Evolutionary conservation across 2,888 invertebrate species (phyloP), one percentile per base, ranked within the genome.

Genomic region (Oscheius sp.): DNA sequence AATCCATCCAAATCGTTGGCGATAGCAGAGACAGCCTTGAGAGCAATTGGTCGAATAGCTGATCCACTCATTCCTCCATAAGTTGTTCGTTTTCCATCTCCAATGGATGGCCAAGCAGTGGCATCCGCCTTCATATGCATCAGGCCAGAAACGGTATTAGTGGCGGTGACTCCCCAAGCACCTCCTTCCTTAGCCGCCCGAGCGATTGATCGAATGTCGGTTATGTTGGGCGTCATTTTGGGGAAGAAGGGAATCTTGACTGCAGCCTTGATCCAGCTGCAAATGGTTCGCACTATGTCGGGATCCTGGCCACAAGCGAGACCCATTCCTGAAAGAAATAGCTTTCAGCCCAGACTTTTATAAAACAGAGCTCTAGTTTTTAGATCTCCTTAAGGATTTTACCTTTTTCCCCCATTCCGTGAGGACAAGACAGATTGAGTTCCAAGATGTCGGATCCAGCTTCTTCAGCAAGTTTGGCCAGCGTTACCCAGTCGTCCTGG

Each of bases 171-270:
- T 0, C 97, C 97, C 87, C 91, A 91, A 0, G 97, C 97, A 2
- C 92, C 92, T 65, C 96, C 95, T 31, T 92, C 92, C 82, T 93
- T 88, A 0, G 97, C 97, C 2, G 97, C 97, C 80, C 87, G 88
- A 0, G 97, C 97, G 76, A 98, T 94, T 39, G 89, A 89, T 0
- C 93, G 92, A 61, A 98, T 93, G 76, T 95, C 93, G 0, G 97
- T 97, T 29, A 97, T 95, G 87, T 98, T 98, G 0, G 97, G 97
- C 0, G 98, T 98, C 68, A 98, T 89, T 88, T 98, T 98, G 15
- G 96, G 91, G 88, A 98, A 98, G 89, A 98, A 93, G 1, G 98
- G 97, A 75, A 98, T 93, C 86, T 87, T 88, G 5, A 89, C 88
- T 25, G 87, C 88, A 3, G 80, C 84, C 45, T 87, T 77, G 17